These are phyloP conservation scores for Lysiphlebus fabarum DNA, from an alignment of 1,140 invertebrate genomes.

Conservation along the genomic window DNA sequence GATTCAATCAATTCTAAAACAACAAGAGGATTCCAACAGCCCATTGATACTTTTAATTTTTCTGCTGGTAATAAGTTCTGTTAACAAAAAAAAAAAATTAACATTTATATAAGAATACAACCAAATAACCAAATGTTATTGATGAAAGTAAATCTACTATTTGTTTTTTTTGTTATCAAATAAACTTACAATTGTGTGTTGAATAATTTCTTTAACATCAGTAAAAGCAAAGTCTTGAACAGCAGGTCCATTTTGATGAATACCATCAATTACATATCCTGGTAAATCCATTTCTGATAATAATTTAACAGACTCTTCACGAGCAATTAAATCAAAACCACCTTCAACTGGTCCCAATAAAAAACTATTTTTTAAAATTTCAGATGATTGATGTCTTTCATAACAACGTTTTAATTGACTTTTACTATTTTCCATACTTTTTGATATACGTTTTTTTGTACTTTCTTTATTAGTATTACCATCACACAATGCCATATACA, in stretches of 20 bases:
- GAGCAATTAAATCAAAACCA: slow-evolving; percentile 62
- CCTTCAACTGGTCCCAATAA: slow-evolving; percentile 74
- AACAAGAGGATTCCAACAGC: slow-evolving; percentile 66
- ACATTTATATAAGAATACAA: slow-evolving; percentile 23
- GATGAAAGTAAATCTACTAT: too few species aligned
- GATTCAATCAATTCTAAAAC: slow-evolving; percentile 64
- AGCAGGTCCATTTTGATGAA: slow-evolving; percentile 67
- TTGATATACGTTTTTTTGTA: slow-evolving; percentile 65
- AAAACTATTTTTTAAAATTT: slow-evolving; percentile 48
- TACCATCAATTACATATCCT: slow-evolving; percentile 77
- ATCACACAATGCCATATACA: slow-evolving; percentile 76
- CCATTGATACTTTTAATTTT: slow-evolving; percentile 65
- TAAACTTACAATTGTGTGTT: slow-evolving; percentile 57
- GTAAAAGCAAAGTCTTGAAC: slow-evolving; percentile 58
- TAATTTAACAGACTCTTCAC: slow-evolving; percentile 61
- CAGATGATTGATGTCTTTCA: slow-evolving; percentile 56
- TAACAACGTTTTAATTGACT: slow-evolving; percentile 63
- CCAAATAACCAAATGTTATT: too few species aligned
- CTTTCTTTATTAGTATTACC: slow-evolving; percentile 70
- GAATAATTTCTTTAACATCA: slow-evolving; percentile 62
- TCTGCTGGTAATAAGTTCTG: slow-evolving; percentile 63
- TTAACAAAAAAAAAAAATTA: slow-evolving; percentile 41
- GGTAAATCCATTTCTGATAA: slow-evolving; percentile 58
- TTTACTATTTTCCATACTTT: slow-evolving; percentile 63
- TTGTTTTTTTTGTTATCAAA: background rate